Evolutionary conservation across 2,888 invertebrate genomes (phyloP).

Genomic region (Scaeva pyrastri): DNA sequence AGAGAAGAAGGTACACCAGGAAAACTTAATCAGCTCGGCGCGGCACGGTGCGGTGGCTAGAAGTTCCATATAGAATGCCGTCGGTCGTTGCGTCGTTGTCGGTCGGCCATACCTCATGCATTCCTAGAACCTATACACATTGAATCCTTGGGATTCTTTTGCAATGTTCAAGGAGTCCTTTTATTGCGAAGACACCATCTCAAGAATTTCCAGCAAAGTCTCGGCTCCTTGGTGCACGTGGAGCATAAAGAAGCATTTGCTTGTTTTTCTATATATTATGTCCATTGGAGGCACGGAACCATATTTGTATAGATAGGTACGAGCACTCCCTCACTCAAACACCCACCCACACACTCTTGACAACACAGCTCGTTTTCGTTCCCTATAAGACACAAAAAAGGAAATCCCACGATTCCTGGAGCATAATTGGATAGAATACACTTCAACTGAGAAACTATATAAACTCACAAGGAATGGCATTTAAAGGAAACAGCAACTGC

Average conservation of each 20-base stretch:
- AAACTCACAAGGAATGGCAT: conserved; percentile 45
- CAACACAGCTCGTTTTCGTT: conserved; percentile 29
- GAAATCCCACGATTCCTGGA: conserved; percentile 32
- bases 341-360: conserved; percentile 9
- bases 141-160: conserved; percentile 43
- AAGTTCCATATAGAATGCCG: too few relatives aligned
- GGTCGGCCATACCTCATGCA: too few relatives aligned
- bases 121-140: conserved; percentile 9
- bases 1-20: conserved; percentile 3
- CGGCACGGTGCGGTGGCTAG: too few relatives aligned
- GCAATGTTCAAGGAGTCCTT: conserved; percentile 25
- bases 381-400: neutral
- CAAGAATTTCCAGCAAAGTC: conserved; percentile 48
- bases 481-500: conserved; percentile 63
- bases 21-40: conserved; percentile 26
- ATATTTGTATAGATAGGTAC: too few relatives aligned
- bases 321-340: too few relatives aligned
- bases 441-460: conserved; percentile 17
- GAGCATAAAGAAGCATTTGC: conserved; percentile 36
- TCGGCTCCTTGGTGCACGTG: conserved; percentile 27
- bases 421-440: conserved; percentile 53
- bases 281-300: neutral
- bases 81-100: too few relatives aligned
- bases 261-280: conserved; percentile 1
- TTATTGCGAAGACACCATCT: conserved; percentile 55